Evolutionary conservation across 2,888 invertebrate genomes (phyloP), one percentile per base, ranked within the genome.

Genomic region (Gryllus longicercus): DNA sequence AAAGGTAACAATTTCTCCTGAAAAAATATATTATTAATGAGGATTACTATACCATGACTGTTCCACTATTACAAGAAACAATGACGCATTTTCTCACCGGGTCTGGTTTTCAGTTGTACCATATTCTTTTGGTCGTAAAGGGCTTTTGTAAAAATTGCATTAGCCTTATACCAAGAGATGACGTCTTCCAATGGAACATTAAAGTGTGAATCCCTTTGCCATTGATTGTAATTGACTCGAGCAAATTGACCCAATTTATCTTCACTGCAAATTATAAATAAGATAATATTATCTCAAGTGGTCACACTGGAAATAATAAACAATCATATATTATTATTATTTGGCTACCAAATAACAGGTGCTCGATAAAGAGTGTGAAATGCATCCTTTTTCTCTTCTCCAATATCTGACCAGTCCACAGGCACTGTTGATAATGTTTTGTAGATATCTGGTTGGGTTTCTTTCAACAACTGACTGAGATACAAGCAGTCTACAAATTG

Each of bases 361-460:
- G 90, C 88, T 81, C 90, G 88, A 85, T 90, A 88, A 12, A 92
- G 88, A 84, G 91, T 92, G 84, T 91, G 90, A 84, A 93, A 93
- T 78, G 89, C 88, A 75, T 89, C 89, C 5, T 89, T 91, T 81
- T 90, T 88, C 84, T 94, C 93, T 78, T 88, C 87, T 10, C 94
- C 94, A 78, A 92, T 88, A 84, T 94, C 94, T 82, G 90, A 91
- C 93, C 93, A 95, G 85, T 94, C 93, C 0, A 94, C 91, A 74
- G 90, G 87, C 1, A 89, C 89, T 75, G 89, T 87, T 0, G 90
- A 89, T 49, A 95, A 86, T 0, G 91, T 86, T 77, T 89, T 87
- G 84, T 90, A 94, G 77, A 90, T 87, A 21, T 90, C 86, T 0
- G 90, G 90, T 83, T 91, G 86, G 78, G 90, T 86, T 23, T 86